Evolutionary conservation across 2,888 invertebrate genomes (phyloP).

Genomic region (Lithophane socia): DNA sequence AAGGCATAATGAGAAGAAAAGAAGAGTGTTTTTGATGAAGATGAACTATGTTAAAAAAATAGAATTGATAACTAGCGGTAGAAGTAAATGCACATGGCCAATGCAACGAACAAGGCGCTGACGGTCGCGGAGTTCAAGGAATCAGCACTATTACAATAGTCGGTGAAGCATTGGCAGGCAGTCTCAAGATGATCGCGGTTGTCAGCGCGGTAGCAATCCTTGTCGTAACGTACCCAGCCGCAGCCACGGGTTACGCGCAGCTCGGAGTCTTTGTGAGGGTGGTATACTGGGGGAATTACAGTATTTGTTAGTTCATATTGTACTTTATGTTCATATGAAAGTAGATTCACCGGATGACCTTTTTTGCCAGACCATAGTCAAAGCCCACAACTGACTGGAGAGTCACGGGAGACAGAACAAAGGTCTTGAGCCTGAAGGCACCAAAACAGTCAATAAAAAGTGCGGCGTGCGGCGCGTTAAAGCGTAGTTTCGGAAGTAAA

Average conservation of each 20-base stretch:
- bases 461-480: no score
- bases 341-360: background rate
- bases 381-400: background rate
- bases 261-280: constrained; percentile 78
- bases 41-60: no score
- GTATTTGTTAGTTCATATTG: background rate
- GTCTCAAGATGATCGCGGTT: constrained; percentile 91
- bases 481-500: background rate
- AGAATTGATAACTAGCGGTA: constrained; percentile 52
- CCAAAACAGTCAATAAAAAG: background rate
- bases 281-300: constrained; percentile 74
- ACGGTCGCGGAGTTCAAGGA: constrained; percentile 65
- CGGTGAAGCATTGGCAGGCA: constrained; percentile 91
- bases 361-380: background rate
- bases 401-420: background rate
- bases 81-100: constrained; percentile 72
- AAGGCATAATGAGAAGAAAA: background rate
- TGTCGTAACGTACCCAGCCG: constrained; percentile 90
- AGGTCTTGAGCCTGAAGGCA: background rate
- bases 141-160: constrained; percentile 90
- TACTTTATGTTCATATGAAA: background rate
- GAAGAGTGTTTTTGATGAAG: background rate
- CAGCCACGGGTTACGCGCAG: constrained; percentile 91
- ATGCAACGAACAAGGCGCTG: constrained; percentile 69
- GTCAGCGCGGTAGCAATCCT: constrained; percentile 90